phyloP scores from a whole-genome alignment of 92 coral and sea anemone species.

The Paragorgia papillata region DNA sequence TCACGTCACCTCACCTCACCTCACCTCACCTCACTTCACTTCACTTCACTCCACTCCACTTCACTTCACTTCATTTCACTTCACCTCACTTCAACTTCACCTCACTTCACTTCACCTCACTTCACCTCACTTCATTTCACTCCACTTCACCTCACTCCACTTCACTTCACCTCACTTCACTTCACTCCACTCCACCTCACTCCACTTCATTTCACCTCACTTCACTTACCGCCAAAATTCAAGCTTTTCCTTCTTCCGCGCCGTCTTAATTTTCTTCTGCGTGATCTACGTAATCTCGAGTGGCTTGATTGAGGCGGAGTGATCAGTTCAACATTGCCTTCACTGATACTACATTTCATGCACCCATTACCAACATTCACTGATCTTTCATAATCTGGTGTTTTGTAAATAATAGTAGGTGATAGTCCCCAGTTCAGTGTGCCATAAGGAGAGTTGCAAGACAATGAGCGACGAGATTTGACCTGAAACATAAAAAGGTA shows the following conservation, averaged over 20 bases:
- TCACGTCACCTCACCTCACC: too few relatives aligned
- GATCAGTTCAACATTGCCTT: constrained; percentile 23
- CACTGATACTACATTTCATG: constrained; percentile 39
- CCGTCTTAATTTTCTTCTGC: constrained; percentile 12
- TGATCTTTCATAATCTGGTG: constrained; percentile 2
- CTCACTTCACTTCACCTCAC: too few relatives aligned
- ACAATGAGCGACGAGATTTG: constrained; percentile 10
- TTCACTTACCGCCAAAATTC: constrained; percentile 27
- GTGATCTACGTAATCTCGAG: constrained; percentile 1
- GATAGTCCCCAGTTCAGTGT: constrained; percentile 41
- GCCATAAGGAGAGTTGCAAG: background rate
- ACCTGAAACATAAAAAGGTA: background rate
- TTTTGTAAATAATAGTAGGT: constrained; percentile 38
- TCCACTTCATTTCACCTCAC: too few relatives aligned
- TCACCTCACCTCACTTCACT: too few relatives aligned
- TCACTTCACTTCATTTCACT: too few relatives aligned
- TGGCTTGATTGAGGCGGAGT: constrained; percentile 22
- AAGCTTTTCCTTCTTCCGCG: constrained; percentile 6
- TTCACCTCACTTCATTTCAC: too few relatives aligned
- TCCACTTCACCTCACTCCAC: too few relatives aligned
- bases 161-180: too few relatives aligned
- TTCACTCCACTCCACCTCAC: too few relatives aligned
- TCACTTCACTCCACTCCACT: too few relatives aligned
- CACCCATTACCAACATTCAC: constrained; percentile 20
- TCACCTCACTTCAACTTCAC: too few relatives aligned